phyloP scores from a whole-genome alignment of 2,797 vertebrate genomes.

The Sus cebifrons region DNA sequence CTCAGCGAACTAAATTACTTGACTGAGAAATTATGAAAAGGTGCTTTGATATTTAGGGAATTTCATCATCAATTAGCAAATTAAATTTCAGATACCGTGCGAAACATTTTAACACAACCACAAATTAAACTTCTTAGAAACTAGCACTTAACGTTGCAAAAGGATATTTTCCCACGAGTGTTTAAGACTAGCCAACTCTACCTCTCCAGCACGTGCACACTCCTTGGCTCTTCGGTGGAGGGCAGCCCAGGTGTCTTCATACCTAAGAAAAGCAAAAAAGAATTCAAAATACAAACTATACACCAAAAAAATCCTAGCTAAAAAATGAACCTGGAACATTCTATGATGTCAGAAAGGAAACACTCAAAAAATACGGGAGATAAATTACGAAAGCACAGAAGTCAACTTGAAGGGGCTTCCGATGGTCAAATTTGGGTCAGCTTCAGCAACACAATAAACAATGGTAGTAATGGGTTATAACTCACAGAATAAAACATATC shows the following conservation, averaged over 20 bases:
- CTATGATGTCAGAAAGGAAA: background rate
- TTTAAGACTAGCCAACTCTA: constrained; percentile 81
- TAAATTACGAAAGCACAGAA: background rate
- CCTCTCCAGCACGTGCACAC: constrained; percentile 95
- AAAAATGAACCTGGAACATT: constrained; percentile 43
- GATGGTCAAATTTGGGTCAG: background rate
- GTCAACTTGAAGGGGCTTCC: background rate
- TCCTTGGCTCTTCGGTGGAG: constrained; percentile 97
- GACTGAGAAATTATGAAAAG: constrained; percentile 16
- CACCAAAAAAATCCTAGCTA: background rate
- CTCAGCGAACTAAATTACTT: constrained; percentile 1
- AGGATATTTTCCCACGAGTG: background rate
- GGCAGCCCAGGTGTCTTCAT: constrained; percentile 96
- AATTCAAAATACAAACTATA: constrained; percentile 36
- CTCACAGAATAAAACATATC: constrained; percentile 32
- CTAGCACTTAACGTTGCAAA: constrained; percentile 3
- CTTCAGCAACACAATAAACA: background rate
- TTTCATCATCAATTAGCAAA: constrained; percentile 62
- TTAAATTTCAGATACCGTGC: background rate
- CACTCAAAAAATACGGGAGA: constrained; percentile 17
- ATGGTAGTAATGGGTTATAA: background rate
- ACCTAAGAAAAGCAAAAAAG: constrained; percentile 89
- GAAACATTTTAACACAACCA: constrained; percentile 23
- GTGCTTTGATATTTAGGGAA: background rate
- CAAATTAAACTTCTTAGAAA: constrained; percentile 11